Evolutionary conservation across 1,140 invertebrate species (phyloP), one percentile per base, ranked within the genome.

Genomic region (Ips nitidus): DNA sequence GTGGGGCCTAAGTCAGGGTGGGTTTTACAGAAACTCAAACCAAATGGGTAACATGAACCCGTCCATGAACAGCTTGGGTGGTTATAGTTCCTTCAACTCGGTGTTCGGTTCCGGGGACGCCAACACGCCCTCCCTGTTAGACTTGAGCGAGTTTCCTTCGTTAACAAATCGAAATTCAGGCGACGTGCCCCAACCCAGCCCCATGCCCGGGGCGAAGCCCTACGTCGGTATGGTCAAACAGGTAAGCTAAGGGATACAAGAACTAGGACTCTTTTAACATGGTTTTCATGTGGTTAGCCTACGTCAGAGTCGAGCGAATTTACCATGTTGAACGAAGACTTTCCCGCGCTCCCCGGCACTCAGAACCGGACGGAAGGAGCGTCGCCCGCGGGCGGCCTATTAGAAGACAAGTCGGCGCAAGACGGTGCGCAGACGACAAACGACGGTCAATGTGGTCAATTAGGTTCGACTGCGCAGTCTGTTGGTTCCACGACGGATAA

Each of bases 261-360:
- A 47, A 47, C 4, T 1, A 47, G 45, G 22, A 22, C 22, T 0
- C 1, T 22, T 22, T 22, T 5, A 56, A 36, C 7, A 1, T 37
- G 1, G 7, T 22, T 22, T 50, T 50, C 45, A 22, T 22, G 45
- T 50, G 7, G 62, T 45, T 57, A 95, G 81, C 93, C 93, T 69
- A 92, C 91, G 76, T 89, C 91, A 41, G 93, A 96, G 82, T 87
- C 93, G 74, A 94, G 90, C 76, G 97, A 98, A 83, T 99, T 98
- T 83, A 94, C 93, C 73, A 98, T 99, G 89, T 97, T 95, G 75
- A 94, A 91, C 73, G 97, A 99, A 85, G 98, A 99, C 83, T 99
- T 99, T 84, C 97, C 97, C 72, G 97, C 98, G 78, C 86, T 99
- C 82, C 98, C 90, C 69, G 90, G 77, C 37, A 79, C 80, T 38